Conservation (phyloP, 1,140 invertebrate species). For the Diorhabda elongata region DNA sequence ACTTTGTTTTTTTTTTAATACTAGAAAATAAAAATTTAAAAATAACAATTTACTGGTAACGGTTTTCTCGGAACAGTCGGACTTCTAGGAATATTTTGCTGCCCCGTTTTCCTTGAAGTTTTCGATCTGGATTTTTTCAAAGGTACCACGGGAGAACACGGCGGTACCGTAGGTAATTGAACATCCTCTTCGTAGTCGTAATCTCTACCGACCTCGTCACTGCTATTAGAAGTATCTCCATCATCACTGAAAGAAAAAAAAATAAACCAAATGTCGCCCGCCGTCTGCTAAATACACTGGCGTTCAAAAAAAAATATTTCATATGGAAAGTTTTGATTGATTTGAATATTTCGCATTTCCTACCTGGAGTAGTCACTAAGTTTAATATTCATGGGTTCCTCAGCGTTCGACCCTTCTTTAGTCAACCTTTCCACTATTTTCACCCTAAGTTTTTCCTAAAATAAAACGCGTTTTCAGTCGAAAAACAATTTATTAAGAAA, state of each 20-base stretch:
- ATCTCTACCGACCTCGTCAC: conserved; percentile 45
- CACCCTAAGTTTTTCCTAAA: conserved; percentile 67
- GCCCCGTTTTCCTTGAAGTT: conserved; percentile 22
- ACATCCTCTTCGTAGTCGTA: conserved; percentile 33
- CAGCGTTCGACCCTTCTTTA: conserved; percentile 80
- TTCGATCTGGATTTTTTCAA: conserved; percentile 26
- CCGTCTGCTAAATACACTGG: too few relatives aligned
- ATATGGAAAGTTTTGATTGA: conserved; percentile 4
- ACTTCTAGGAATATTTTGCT: conserved; percentile 19
- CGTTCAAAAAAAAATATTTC: neutral
- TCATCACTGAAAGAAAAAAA: conserved; percentile 58
- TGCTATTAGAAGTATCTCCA: conserved; percentile 69
- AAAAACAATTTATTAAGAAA: neutral
- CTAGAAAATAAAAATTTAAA: too few relatives aligned
- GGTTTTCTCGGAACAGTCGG: conserved; percentile 34
- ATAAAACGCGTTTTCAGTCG: conserved; percentile 16
- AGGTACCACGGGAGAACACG: conserved; percentile 51
- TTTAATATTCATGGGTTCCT: conserved; percentile 79
- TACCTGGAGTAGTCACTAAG: conserved; percentile 83
- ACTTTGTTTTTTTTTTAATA: too few relatives aligned
- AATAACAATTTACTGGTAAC: conserved; percentile 35
- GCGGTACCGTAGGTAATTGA: conserved; percentile 49
- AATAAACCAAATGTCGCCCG: neutral
- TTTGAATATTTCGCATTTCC: conserved; percentile 14
- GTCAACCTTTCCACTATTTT: conserved; percentile 75